phyloP scores from a whole-genome alignment of 1,140 invertebrate species.

The Macrobrachium rosenbergii region DNA sequence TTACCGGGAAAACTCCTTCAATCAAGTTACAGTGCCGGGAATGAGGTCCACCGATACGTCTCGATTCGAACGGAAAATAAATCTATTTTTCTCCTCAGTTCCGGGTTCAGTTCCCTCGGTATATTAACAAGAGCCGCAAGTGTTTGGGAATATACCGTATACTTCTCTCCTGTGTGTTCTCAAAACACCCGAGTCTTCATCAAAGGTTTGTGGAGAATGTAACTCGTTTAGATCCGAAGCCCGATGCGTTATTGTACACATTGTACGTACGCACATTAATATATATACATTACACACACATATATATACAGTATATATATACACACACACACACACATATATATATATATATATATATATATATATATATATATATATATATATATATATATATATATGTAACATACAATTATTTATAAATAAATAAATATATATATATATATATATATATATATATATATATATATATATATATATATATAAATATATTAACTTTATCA shows the following conservation, averaged over 20 bases:
- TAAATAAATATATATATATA: constrained; percentile 6
- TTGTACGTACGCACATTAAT: neutral
- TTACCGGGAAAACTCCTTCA: too few species aligned
- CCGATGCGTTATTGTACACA: neutral
- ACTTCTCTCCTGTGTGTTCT: too few species aligned
- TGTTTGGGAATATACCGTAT: too few species aligned
- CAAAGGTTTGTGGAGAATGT: too few species aligned
- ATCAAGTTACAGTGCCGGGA: too few species aligned
- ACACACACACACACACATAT: neutral
- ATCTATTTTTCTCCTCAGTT: neutral
- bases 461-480: constrained; percentile 7
- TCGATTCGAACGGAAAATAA: neutral
- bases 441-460: constrained; percentile 12
- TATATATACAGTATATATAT: constrained; percentile 1
- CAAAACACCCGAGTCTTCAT: too few species aligned
- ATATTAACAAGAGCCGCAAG: neutral
- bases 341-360: constrained; percentile 10
- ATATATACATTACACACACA: neutral
- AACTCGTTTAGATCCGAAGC: too few species aligned
- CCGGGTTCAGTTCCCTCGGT: neutral
- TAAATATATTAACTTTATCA: too few species aligned
- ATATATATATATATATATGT: neutral
- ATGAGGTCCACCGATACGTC: too few species aligned
- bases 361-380: constrained; percentile 19
- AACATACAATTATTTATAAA: neutral